Evolutionary conservation across 2,113 vertebrate species (phyloP), one percentile per base, ranked within the genome.

Genomic region (Nyctereutes procyonoides): DNA sequence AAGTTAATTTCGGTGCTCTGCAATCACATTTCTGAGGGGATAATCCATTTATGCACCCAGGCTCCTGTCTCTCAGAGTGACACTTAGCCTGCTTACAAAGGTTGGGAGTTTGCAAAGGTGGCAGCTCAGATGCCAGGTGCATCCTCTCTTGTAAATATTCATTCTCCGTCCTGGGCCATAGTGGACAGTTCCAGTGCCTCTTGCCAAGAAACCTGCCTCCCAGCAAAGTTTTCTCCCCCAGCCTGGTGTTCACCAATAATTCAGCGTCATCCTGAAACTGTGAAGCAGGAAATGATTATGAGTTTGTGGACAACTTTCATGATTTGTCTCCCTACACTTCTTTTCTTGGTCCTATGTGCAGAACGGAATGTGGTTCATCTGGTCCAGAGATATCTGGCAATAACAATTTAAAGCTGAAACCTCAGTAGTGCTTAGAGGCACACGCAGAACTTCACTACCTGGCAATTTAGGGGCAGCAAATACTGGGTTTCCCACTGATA

Each of bases 1-100:
- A 88, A 90, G 76, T 90, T 94, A 92, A 93, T 95, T 94, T 71
- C 15, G 9, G 74, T 53, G 9, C 53, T 63, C 35, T 43, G 58
- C 15, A 88, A 56, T 96, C 88, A 85, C 48, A 55, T 85, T 65
- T 92, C 38, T 65, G 58, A 92, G 17, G 32, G n/a, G 8, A 77
- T 81, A 93, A 96, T 90, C 62, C 35, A 73, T 81, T 97, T 90
- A 65, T 4, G 13, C 28, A 19, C 58, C 56, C 7, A 8, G n/a
- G 16, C 22, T 90, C 28, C 81, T 83, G 22, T 51, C 12, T 89
- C 14, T 13, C 28, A 94, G 43, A 92, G 5, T 56, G 71, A 89
- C 69, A 65, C 12, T 38, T 38, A 55, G 32, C 38, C 67, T 89
- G 4, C 48, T 95, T 80, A 62, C 3, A 55, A 96, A 94, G 94